Conservation (phyloP, 1,140 invertebrate species). For the Drosophila orena region DNA sequence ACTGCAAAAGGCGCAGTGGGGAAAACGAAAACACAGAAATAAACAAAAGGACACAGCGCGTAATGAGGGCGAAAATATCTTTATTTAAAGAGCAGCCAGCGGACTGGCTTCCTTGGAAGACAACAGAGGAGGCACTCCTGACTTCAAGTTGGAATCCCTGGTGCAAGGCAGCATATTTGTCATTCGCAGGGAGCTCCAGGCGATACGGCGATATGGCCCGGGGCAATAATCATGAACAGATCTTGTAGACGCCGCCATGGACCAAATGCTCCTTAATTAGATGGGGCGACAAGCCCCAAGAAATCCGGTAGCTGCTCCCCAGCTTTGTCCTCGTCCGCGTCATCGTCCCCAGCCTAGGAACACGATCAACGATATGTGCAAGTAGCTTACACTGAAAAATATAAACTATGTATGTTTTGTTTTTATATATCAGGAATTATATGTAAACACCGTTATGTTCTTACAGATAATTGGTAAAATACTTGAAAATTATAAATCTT, state of each 20-base stretch:
- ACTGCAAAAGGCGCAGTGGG: constrained; percentile 1
- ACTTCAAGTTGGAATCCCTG: constrained; percentile 7
- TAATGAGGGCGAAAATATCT: constrained; percentile 83
- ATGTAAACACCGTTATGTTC: too few species aligned
- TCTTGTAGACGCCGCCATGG: constrained; percentile 67
- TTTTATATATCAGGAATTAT: too few species aligned
- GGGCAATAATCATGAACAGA: constrained; percentile 77
- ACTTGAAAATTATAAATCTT: too few species aligned
- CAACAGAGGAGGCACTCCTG: constrained; percentile 17
- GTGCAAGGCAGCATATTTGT: constrained; percentile 70
- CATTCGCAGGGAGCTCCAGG: constrained; percentile 67
- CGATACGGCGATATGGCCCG: constrained; percentile 58
- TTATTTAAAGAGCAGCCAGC: constrained; percentile 69
- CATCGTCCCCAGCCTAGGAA: constrained; percentile 15
- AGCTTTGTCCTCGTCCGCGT: neutral
- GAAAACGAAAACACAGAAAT: constrained; percentile 41
- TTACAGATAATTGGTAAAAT: too few species aligned
- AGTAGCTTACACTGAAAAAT: constrained; percentile 3
- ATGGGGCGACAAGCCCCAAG: constrained; percentile 71
- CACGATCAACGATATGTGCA: constrained; percentile 46
- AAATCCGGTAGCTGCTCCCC: constrained; percentile 17
- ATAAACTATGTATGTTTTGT: too few species aligned
- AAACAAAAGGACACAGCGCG: constrained; percentile 79
- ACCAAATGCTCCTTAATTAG: constrained; percentile 80
- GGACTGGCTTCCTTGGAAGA: constrained; percentile 63